Conservation (phyloP, 2,113 vertebrate species). For the Nestor notabilis region DNA sequence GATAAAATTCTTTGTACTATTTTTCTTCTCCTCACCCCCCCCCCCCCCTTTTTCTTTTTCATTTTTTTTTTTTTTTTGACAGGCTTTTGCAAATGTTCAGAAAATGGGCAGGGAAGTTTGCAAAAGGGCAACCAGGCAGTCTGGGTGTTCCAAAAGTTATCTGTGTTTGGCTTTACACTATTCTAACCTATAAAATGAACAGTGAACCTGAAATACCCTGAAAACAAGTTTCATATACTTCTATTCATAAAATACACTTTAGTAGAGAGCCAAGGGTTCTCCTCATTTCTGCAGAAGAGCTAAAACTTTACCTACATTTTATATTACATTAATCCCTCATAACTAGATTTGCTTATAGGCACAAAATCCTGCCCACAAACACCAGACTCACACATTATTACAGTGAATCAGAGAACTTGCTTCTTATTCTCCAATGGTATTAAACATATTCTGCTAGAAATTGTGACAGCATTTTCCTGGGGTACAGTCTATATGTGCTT, state of each 20-base stretch:
- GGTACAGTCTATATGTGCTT: not conserved
- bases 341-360: not conserved
- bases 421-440: not conserved
- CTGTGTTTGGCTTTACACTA: not conserved
- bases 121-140: not conserved
- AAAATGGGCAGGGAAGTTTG: not conserved
- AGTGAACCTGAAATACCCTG: not conserved
- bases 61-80: not conserved
- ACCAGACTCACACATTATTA: not conserved
- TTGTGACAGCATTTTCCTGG: not conserved
- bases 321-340: not conserved
- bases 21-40: too few relatives aligned
- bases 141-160: not conserved
- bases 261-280: not conserved
- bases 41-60: too few relatives aligned
- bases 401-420: not conserved
- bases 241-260: not conserved
- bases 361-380: not conserved
- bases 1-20: not conserved
- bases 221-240: not conserved
- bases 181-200: not conserved
- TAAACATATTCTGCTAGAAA: not conserved
- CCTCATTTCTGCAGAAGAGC: not conserved
- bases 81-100: not conserved
- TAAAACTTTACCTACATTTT: not conserved